Evolutionary conservation across 2,113 vertebrate genomes (phyloP), one percentile per base, ranked within the genome.

Genomic region (Calyptommatus sinebrachiatus): DNA sequence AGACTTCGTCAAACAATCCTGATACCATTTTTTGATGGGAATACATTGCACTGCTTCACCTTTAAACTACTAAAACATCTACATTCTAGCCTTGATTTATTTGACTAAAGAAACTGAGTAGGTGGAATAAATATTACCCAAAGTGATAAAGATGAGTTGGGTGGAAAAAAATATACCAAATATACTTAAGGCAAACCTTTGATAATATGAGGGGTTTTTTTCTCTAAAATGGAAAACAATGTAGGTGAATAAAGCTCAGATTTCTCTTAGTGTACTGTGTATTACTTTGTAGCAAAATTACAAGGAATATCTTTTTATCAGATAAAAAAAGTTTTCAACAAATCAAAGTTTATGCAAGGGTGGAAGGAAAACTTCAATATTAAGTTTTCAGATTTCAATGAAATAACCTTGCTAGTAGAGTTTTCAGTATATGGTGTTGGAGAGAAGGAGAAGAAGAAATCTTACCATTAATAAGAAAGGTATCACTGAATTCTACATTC

Each of bases 51-150:
- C 76, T 1, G 80, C 73, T 65, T 85, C 87, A 80, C 41, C 11
- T 60, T 83, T 76, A 76, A 76, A 84, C 26, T 12, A 84, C 26
- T 12, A 1, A 73, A 11, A 53, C 78, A 2, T 77, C 24, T 90
- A 60, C 73, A 77, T 76, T 7, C 82, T 86, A 66, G 83, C 0
- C 0, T 14, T 76, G 70, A 68, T 78, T 79, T 78, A 78, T 78
- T 79, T 83, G 65, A 62, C 77, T 83, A 68, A 63, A 70, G 65
- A 78, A 87, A 78, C 0, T 0, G 12, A 80, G 80, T 83, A 80
- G 73, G 5, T 83, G 66, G 76, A 85, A 87, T 81, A 77, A 12
- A 68, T 46, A 86, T 87, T 85, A 82, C 45, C 53, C 79, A 81
- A 83, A 76, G 46, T 82, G 46, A 29, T 84, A 75, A 77, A 69